Evolutionary conservation across 2,113 vertebrate genomes (phyloP).

Genomic region (Cryptomyrus ogoouensis): DNA sequence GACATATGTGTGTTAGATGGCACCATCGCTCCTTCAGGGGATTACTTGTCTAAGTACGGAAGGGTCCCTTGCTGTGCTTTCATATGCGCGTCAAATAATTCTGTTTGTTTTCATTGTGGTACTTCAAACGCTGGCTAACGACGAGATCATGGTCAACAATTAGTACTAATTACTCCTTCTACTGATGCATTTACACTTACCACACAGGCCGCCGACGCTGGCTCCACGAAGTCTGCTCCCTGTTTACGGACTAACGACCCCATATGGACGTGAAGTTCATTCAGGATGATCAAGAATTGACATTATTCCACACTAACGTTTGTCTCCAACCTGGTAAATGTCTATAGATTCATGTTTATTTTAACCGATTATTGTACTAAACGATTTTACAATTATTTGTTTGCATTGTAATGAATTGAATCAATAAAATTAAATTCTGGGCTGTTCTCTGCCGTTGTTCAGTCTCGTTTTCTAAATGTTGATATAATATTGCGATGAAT

Average conservation of each 20-base stretch:
- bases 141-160: constrained; percentile 71
- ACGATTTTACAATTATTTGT: neutral
- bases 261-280: constrained; percentile 34
- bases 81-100: constrained; percentile 36
- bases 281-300: constrained; percentile 13
- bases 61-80: constrained; percentile 33
- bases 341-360: neutral
- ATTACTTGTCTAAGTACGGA: neutral
- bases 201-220: constrained; percentile 49
- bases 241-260: constrained; percentile 36
- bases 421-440: constrained; percentile 21
- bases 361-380: neutral
- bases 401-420: neutral
- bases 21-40: neutral
- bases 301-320: constrained; percentile 31
- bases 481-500: neutral
- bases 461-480: neutral
- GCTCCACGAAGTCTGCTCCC: constrained; percentile 74
- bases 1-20: neutral
- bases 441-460: neutral
- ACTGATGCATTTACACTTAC: constrained; percentile 66
- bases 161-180: constrained; percentile 61
- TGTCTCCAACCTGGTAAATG: neutral
- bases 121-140: constrained; percentile 76
- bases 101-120: constrained; percentile 50